Conservation (phyloP, 2,113 vertebrate species). For the Pseudorasbora parva region DNA sequence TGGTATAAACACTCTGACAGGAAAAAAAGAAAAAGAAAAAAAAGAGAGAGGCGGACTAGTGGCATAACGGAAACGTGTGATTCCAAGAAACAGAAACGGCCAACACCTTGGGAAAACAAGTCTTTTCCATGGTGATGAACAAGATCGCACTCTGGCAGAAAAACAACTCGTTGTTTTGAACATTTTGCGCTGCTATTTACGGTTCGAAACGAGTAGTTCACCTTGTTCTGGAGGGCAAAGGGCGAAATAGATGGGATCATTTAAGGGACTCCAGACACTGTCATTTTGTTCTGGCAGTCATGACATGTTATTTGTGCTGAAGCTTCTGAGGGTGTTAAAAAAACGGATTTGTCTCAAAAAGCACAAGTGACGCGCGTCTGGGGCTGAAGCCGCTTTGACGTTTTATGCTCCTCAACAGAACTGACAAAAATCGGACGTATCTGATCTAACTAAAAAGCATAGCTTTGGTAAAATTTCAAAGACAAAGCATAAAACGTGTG, state of each 20-base stretch:
- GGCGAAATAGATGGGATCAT: neutral
- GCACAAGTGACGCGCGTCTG: neutral
- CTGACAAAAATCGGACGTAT: neutral
- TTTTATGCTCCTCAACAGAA: neutral
- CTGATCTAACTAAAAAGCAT: neutral
- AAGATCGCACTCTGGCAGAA: constrained; percentile 3
- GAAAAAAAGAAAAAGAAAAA: neutral
- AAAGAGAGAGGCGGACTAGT: constrained; percentile 10
- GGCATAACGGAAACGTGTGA: constrained; percentile 32
- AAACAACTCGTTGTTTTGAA: neutral
- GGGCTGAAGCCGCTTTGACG: neutral
- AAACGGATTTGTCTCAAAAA: neutral
- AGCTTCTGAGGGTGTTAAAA: neutral
- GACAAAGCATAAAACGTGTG: neutral
- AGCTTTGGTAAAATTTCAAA: neutral
- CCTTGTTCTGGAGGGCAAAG: neutral
- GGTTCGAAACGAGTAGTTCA: neutral
- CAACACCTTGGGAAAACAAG: constrained; percentile 14
- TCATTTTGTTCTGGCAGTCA: neutral
- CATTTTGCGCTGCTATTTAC: constrained; percentile 8
- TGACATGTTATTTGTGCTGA: neutral
- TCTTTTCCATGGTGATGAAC: neutral
- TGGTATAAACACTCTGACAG: constrained; percentile 37
- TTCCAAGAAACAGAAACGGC: constrained; percentile 36
- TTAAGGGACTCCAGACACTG: neutral